Conservation (phyloP, 2,888 invertebrate genomes). For the Pediacus dermestoides region DNA sequence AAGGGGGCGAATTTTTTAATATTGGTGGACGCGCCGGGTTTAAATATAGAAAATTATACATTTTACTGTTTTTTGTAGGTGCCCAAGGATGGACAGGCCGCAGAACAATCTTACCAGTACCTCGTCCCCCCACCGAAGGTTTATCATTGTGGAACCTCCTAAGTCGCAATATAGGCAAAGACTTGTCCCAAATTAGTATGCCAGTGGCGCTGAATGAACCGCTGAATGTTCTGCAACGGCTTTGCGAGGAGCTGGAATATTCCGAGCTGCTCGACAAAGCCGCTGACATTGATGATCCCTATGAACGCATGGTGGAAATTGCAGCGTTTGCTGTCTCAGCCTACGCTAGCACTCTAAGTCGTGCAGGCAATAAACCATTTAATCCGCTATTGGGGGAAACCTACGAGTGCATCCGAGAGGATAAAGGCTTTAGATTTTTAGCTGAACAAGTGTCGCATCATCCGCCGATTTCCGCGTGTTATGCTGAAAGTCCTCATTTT, state of each 20-base stretch:
- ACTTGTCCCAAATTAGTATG: slow-evolving; percentile 81
- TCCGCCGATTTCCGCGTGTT: slow-evolving; percentile 78
- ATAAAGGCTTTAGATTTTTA: slow-evolving; percentile 72
- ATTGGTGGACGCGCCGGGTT: too few relatives aligned
- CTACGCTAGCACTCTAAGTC: slow-evolving; percentile 67
- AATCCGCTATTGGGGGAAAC: slow-evolving; percentile 81
- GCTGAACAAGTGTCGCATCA: slow-evolving; percentile 85
- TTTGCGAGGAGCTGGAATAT: slow-evolving; percentile 83
- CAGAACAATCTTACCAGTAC: slow-evolving; percentile 65
- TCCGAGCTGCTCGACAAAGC: slow-evolving; percentile 76
- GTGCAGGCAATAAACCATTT: slow-evolving; percentile 81
- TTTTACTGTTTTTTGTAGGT: slow-evolving; percentile 23
- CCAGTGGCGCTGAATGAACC: slow-evolving; percentile 84
- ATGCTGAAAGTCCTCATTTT: slow-evolving; percentile 74
- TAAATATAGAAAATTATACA: too few relatives aligned
- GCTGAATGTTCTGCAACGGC: slow-evolving; percentile 72
- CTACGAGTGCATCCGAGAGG: slow-evolving; percentile 74
- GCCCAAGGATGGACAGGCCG: slow-evolving; percentile 51
- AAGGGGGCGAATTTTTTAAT: too few relatives aligned
- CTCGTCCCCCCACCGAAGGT: slow-evolving; percentile 71
- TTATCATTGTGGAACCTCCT: slow-evolving; percentile 76
- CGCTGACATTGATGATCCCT: slow-evolving; percentile 60
- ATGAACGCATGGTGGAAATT: slow-evolving; percentile 71
- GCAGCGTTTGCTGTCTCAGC: slow-evolving; percentile 80
- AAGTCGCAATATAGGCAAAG: slow-evolving; percentile 81